A percentile compares a stretch with the other conserved stretches of the same genome.
These are phyloP conservation scores for Ochlodes sylvanus DNA, from an alignment of 2,888 invertebrate genomes.

Conservation along the genomic window DNA sequence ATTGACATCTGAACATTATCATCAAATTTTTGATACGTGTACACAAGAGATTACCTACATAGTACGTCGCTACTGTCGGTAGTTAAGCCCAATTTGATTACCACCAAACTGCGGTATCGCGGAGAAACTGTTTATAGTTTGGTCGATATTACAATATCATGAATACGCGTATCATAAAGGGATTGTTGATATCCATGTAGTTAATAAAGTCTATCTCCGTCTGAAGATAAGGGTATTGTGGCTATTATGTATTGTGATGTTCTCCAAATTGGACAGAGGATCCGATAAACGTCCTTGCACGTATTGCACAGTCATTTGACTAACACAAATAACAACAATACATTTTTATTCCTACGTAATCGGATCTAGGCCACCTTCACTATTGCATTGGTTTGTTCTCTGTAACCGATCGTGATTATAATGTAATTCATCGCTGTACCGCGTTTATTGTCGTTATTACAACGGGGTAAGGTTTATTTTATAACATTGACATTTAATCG, in stretches of 20 bases:
- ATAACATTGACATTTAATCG: background rate
- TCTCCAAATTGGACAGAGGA: background rate
- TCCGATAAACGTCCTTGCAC: background rate
- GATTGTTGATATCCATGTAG: too few species aligned
- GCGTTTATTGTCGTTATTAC: constrained; percentile 1
- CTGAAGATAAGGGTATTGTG: too few species aligned
- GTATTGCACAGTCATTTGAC: background rate
- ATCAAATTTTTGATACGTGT: too few species aligned
- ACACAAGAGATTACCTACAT: too few species aligned
- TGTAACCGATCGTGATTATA: constrained; percentile 20
- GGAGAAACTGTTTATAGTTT: too few species aligned
- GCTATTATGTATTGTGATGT: background rate
- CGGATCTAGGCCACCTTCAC: constrained; percentile 28
- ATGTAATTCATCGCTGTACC: constrained; percentile 7
- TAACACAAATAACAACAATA: background rate
- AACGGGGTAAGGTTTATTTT: constrained; percentile 6
- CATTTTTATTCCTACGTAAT: constrained; percentile 15
- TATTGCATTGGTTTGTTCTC: constrained; percentile 19
- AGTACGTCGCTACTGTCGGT: too few species aligned
- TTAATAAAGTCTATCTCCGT: too few species aligned
- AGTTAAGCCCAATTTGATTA: too few species aligned
- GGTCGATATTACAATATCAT: too few species aligned
- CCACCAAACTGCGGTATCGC: too few species aligned
- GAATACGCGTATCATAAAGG: too few species aligned
- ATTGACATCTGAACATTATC: too few species aligned